These are phyloP conservation scores for Craterocephalus amniculus DNA, from an alignment of 2,797 vertebrate species.

Conservation along the genomic window DNA sequence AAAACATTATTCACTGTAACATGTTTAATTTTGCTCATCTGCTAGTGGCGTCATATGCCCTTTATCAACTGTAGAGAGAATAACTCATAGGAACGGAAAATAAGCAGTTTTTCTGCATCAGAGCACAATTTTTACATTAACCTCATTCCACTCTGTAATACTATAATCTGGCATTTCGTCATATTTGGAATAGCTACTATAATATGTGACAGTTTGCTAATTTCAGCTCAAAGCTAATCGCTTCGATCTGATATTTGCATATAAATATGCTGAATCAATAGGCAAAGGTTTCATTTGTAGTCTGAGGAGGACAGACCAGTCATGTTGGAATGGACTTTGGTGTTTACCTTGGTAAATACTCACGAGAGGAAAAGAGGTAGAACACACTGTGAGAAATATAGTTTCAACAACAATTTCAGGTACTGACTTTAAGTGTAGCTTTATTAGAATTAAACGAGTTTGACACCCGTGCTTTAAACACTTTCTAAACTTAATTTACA, in stretches of 20 bases:
- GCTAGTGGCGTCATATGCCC: neutral
- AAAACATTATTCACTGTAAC: neutral
- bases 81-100: neutral
- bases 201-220: neutral
- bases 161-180: neutral
- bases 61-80: neutral
- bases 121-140: neutral
- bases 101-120: neutral
- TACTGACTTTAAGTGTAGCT: neutral
- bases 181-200: neutral
- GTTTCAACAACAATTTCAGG: neutral
- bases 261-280: neutral
- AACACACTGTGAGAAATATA: neutral
- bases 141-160: neutral
- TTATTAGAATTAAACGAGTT: neutral
- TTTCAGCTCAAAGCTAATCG: neutral
- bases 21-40: neutral
- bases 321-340: neutral
- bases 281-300: neutral
- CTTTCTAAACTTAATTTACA: too few species aligned
- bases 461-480: too few species aligned
- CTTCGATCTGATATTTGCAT: neutral
- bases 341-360: neutral
- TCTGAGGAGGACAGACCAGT: neutral
- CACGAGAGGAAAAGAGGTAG: neutral